A percentile compares a stretch with the other conserved stretches of the same genome.
phyloP scores from a whole-genome alignment of 2,113 vertebrate species.

The Otolemur garnettii region DNA sequence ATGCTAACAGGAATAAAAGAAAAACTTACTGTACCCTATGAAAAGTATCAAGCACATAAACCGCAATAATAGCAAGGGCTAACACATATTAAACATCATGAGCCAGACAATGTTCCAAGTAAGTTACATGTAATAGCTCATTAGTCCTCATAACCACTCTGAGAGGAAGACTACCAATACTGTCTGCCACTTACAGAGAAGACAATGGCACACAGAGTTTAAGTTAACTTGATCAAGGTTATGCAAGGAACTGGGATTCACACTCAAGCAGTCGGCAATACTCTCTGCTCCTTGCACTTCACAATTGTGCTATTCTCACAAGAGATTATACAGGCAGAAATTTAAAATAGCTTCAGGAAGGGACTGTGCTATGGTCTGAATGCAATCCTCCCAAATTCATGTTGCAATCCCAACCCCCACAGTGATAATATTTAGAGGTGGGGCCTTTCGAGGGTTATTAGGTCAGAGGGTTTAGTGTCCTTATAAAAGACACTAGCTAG shows the following conservation, averaged over 20 bases:
- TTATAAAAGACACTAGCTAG: not conserved
- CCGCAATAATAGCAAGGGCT: not conserved
- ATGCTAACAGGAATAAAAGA: conserved; percentile 27
- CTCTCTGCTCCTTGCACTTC: not conserved
- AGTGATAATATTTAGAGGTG: not conserved
- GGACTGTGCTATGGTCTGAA: not conserved
- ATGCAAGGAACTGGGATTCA: not conserved
- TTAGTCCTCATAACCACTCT: not conserved
- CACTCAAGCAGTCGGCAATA: not conserved
- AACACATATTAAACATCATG: not conserved
- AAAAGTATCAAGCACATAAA: conserved; percentile 10
- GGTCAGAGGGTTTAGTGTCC: not conserved
- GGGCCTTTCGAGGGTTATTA: not conserved
- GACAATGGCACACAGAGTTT: not conserved
- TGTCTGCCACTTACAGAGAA: not conserved
- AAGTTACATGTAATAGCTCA: not conserved
- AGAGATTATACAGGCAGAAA: not conserved
- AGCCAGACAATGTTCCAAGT: not conserved
- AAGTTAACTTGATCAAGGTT: not conserved
- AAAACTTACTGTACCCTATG: not conserved
- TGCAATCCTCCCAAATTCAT: not conserved
- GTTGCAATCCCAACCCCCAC: not conserved
- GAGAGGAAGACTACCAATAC: not conserved
- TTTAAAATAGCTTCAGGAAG: conserved; percentile 43
- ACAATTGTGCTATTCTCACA: conserved; percentile 6